Evolutionary conservation across 2,797 vertebrate genomes (phyloP).

Genomic region (Chloroceryle amazona): DNA sequence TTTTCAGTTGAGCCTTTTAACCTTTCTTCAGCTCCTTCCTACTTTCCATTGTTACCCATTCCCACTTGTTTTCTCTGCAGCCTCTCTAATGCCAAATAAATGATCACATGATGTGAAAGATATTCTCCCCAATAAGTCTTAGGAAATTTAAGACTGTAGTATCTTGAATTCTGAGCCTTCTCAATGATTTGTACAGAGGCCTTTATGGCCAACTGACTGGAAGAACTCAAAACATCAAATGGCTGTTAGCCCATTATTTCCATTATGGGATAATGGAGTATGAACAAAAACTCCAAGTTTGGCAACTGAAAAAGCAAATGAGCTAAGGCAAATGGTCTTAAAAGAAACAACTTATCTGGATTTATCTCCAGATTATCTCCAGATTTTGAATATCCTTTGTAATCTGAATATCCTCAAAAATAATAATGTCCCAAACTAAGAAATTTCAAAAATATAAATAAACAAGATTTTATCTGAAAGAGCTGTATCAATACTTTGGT

Average conservation of each 20-base stretch:
- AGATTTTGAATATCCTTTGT: not conserved
- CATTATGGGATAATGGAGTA: not conserved
- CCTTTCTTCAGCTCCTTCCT: not conserved
- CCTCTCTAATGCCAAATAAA: not conserved
- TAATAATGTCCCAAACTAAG: not conserved
- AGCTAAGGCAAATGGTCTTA: not conserved
- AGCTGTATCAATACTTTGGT: not conserved
- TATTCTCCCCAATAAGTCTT: not conserved
- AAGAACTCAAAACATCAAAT: not conserved
- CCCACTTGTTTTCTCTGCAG: not conserved
- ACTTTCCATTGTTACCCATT: not conserved
- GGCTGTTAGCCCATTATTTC: not conserved
- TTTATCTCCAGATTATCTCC: not conserved
- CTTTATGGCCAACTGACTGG: not conserved
- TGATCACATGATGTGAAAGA: not conserved
- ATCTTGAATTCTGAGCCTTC: not conserved
- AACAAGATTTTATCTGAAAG: not conserved
- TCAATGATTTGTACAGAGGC: not conserved
- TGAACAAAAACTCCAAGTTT: not conserved
- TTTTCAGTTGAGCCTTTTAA: not conserved
- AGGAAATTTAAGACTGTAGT: not conserved
- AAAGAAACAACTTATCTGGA: not conserved
- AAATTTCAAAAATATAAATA: not conserved
- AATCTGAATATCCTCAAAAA: not conserved
- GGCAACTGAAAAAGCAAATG: not conserved